These are phyloP conservation scores for Ochotona curzoniae DNA, from an alignment of 2,113 vertebrate genomes.

Conservation along the genomic window DNA sequence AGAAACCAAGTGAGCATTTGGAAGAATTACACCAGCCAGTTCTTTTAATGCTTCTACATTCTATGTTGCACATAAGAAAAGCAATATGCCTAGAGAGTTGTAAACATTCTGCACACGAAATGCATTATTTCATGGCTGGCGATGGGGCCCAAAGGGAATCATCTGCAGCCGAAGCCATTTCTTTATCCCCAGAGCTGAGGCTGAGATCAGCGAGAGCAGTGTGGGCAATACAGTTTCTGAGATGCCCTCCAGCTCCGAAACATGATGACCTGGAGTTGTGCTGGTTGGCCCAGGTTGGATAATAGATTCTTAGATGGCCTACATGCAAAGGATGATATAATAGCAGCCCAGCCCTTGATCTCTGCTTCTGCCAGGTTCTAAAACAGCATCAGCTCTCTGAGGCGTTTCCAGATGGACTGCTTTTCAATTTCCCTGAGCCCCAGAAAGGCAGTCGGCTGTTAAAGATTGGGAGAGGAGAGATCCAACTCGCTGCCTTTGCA, in stretches of 20 bases:
- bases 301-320: conserved; percentile 57
- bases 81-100: conserved; percentile 39
- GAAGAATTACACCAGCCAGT: conserved; percentile 14
- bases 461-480: conserved; percentile 41
- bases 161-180: conserved; percentile 52
- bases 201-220: conserved; percentile 30
- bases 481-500: not conserved
- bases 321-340: conserved; percentile 57
- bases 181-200: conserved; percentile 32
- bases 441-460: conserved; percentile 31
- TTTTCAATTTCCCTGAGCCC: conserved; percentile 57
- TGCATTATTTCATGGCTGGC: conserved; percentile 32
- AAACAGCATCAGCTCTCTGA: conserved; percentile 32
- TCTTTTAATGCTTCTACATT: conserved; percentile 39
- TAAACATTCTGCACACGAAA: conserved; percentile 20
- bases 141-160: conserved; percentile 29
- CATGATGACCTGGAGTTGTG: conserved; percentile 49
- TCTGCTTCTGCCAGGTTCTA: conserved; percentile 48
- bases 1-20: conserved; percentile 28
- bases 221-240: conserved; percentile 48
- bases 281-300: conserved; percentile 52
- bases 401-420: conserved; percentile 49
- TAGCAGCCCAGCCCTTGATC: conserved; percentile 29
- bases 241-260: conserved; percentile 40
- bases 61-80: conserved; percentile 30